Percentiles rank a stretch among this genome's conserved stretches.
Conservation (phyloP, 2,113 vertebrate species). For the Hylia prasina region DNA sequence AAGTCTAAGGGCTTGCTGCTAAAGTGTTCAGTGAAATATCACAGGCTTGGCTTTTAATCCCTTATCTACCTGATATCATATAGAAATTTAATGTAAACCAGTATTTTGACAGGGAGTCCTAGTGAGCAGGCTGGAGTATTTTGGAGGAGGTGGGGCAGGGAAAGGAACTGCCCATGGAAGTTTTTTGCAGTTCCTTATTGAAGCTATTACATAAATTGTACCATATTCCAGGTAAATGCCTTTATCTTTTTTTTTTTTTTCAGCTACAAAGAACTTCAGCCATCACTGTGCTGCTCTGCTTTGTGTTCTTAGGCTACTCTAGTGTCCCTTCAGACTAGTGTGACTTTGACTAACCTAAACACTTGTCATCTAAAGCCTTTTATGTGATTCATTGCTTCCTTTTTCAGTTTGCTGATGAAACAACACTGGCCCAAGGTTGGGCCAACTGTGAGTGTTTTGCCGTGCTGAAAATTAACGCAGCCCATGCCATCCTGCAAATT, state of each 20-base stretch:
- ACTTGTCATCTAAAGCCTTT: neutral
- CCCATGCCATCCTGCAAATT: constrained; percentile 29
- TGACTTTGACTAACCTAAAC: neutral
- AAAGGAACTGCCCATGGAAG: neutral
- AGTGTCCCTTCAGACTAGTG: neutral
- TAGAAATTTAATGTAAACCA: neutral
- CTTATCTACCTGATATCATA: neutral
- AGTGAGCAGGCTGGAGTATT: neutral
- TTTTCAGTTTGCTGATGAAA: constrained; percentile 36
- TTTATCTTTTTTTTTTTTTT: neutral
- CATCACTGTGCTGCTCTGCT: neutral
- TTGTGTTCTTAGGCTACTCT: neutral
- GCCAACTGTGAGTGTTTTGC: constrained; percentile 9
- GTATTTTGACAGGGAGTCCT: neutral
- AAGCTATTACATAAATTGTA: neutral
- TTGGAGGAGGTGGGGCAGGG: neutral
- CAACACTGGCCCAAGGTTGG: neutral
- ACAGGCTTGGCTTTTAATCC: neutral
- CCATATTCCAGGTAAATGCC: neutral
- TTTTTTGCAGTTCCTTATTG: neutral
- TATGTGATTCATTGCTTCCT: constrained; percentile 36
- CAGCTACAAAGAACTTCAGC: neutral
- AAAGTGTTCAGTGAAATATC: neutral
- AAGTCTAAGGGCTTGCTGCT: neutral
- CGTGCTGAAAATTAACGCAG: neutral